Conservation (phyloP, 2,113 vertebrate genomes). For the Callospermophilus lateralis region DNA sequence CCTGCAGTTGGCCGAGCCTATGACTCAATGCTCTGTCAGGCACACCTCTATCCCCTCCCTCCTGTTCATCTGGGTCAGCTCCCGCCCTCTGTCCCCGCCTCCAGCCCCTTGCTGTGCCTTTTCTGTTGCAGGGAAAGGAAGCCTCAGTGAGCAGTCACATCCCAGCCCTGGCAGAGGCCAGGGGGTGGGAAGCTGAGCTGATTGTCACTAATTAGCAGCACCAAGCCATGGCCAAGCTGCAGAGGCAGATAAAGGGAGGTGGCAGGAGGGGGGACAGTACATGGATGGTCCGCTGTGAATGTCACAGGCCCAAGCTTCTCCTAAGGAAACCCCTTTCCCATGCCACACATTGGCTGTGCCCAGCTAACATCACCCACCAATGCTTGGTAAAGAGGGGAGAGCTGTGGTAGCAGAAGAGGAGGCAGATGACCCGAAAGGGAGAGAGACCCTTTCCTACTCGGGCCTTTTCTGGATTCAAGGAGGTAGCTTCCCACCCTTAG, state of each 20-base stretch:
- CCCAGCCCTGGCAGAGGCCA: not conserved
- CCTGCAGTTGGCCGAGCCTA: not conserved
- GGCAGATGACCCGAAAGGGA: not conserved
- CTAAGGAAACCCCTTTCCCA: not conserved
- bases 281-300: not conserved
- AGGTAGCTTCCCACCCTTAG: too few species aligned
- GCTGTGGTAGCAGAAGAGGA: not conserved
- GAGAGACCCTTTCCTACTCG: not conserved
- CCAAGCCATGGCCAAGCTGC: conserved; percentile 41
- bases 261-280: not conserved
- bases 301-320: not conserved
- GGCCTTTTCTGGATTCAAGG: not conserved
- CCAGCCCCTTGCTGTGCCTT: not conserved
- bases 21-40: not conserved
- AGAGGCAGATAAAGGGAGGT: conserved; percentile 32
- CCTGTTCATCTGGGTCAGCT: not conserved
- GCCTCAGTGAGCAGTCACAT: not conserved
- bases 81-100: not conserved
- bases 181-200: not conserved
- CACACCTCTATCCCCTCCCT: not conserved
- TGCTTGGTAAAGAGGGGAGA: not conserved
- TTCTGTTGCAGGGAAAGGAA: conserved; percentile 40
- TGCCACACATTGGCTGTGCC: not conserved
- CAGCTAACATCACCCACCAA: not conserved
- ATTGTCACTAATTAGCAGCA: conserved; percentile 56